phyloP scores from a whole-genome alignment of 2,888 invertebrate genomes.

The Habroteleia sp. region DNA sequence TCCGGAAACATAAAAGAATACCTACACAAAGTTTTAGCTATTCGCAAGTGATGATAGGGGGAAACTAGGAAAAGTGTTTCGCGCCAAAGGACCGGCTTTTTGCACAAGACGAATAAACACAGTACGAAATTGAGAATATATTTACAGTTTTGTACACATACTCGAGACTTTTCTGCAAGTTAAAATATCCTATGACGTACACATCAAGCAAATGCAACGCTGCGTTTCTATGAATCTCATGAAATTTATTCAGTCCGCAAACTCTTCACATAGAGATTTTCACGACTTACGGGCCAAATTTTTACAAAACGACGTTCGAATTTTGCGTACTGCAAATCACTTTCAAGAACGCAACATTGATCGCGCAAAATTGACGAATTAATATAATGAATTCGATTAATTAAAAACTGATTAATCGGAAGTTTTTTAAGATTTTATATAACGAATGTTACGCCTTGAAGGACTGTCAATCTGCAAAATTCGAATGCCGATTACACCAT shows the following conservation, averaged over 20 bases:
- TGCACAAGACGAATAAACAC: conserved; percentile 31
- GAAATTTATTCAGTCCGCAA: conserved; percentile 17
- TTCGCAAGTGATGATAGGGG: conserved; percentile 20
- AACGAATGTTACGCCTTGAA: conserved; percentile 2
- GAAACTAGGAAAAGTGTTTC: conserved; percentile 23
- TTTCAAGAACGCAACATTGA: conserved; percentile 8
- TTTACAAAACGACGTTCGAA: not conserved
- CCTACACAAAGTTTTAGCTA: conserved; percentile 30
- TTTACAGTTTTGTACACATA: conserved; percentile 40
- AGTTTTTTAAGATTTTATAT: conserved; percentile 17
- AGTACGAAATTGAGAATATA: conserved; percentile 21
- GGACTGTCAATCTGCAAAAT: not conserved
- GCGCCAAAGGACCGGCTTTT: conserved; percentile 33
- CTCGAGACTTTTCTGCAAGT: conserved; percentile 40
- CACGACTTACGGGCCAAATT: conserved; percentile 15
- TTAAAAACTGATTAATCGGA: conserved; percentile 30
- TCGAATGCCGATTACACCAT: not conserved
- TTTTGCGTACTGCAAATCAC: not conserved
- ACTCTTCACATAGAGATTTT: not conserved
- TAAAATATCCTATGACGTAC: conserved; percentile 8
- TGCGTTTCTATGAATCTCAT: conserved; percentile 19
- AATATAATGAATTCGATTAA: conserved; percentile 32
- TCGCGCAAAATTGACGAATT: conserved; percentile 7
- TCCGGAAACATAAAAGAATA: conserved; percentile 69
- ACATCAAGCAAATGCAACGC: conserved; percentile 1